Evolutionary conservation across 2,113 vertebrate species (phyloP).

Genomic region (Varanus salvator): DNA sequence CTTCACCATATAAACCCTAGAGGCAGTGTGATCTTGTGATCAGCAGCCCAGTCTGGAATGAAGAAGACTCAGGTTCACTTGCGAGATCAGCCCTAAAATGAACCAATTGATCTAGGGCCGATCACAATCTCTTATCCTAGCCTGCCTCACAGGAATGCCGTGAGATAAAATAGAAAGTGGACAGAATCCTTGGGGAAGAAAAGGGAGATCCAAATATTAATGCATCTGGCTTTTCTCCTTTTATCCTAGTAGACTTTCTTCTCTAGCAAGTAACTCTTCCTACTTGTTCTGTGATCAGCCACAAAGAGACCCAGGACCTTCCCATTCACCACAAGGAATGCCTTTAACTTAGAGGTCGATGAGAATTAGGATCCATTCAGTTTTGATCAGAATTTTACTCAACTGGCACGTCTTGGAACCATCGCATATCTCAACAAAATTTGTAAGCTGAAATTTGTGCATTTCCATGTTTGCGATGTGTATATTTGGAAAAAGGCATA

Average conservation of each 20-base stretch:
- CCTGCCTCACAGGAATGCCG: neutral
- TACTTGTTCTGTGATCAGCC: neutral
- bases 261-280: neutral
- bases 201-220: too few species aligned
- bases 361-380: too few species aligned
- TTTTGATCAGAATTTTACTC: too few species aligned
- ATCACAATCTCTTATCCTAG: neutral
- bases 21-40: neutral
- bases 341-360: too few species aligned
- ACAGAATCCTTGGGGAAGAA: neutral
- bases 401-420: too few species aligned
- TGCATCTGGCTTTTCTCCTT: too few species aligned
- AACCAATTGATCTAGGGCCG: neutral
- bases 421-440: too few species aligned
- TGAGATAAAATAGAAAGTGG: neutral
- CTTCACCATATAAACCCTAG: too few species aligned
- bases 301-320: neutral
- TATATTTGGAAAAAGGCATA: too few species aligned
- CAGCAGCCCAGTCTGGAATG: neutral
- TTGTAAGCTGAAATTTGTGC: too few species aligned
- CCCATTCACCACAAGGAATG: neutral
- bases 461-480: too few species aligned
- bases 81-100: too few species aligned
- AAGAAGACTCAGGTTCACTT: neutral
- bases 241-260: neutral